These are phyloP conservation scores for Oplegnathus fasciatus DNA, from an alignment of 2,113 vertebrate genomes.

Conservation along the genomic window DNA sequence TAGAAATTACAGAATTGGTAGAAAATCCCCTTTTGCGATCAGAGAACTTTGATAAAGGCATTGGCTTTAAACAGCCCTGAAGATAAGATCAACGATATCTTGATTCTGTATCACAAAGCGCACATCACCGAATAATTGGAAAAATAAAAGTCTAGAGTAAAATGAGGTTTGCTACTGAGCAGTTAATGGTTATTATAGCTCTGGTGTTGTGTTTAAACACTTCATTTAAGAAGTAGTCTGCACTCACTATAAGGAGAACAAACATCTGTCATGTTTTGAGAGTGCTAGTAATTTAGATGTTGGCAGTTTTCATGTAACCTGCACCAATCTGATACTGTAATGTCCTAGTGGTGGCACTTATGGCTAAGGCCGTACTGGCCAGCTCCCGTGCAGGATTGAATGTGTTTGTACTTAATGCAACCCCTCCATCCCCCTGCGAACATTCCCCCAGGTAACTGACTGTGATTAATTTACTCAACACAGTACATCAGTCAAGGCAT, in stretches of 20 bases:
- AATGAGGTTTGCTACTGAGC: not conserved
- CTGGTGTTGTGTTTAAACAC: not conserved
- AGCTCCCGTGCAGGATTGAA: not conserved
- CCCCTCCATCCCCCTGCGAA: not conserved
- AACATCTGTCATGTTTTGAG: not conserved
- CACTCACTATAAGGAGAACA: not conserved
- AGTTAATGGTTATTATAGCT: not conserved
- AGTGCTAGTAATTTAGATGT: not conserved
- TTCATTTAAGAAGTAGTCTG: not conserved
- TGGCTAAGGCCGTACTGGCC: not conserved
- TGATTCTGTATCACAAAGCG: not conserved
- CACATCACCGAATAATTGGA: not conserved
- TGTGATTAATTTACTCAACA: slow-evolving; percentile 4
- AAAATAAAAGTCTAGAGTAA: not conserved
- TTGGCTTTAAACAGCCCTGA: not conserved
- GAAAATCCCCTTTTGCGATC: not conserved
- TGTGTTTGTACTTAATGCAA: not conserved
- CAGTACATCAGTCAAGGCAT: slow-evolving; percentile 18
- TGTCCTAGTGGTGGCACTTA: not conserved
- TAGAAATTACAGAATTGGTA: not conserved
- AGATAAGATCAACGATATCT: not conserved
- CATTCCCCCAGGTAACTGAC: not conserved
- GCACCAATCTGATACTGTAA: not conserved
- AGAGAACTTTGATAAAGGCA: not conserved
- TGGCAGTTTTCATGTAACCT: not conserved